Percentiles rank a stretch among this genome's conserved stretches.
These are phyloP conservation scores for Phocoena phocoena DNA, from an alignment of 2,113 vertebrate genomes.

Conservation along the genomic window DNA sequence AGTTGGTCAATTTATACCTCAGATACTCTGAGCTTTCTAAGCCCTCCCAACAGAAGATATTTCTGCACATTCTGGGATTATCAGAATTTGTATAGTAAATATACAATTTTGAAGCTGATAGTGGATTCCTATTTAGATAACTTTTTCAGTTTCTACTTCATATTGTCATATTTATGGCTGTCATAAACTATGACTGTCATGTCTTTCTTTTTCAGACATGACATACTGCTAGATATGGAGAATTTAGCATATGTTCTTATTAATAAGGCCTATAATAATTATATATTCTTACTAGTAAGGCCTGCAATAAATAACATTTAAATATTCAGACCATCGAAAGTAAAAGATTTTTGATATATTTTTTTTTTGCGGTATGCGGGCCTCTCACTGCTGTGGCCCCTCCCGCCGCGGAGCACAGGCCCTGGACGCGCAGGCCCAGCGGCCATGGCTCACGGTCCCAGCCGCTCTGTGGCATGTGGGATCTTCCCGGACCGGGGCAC, in stretches of 20 bases:
- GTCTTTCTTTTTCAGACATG: neutral
- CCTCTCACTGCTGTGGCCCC: no score
- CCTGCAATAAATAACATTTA: conserved; percentile 19
- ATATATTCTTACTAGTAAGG: conserved; percentile 55
- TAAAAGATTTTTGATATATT: conserved; percentile 24
- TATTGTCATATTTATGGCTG: conserved; percentile 48
- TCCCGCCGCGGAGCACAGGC: no score
- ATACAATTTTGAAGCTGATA: neutral
- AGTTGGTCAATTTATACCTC: neutral
- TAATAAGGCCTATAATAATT: conserved; percentile 51
- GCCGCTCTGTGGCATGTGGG: no score
- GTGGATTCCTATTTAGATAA: neutral
- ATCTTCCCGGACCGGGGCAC: no score
- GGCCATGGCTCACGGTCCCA: no score
- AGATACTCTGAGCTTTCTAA: neutral
- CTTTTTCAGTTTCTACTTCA: conserved; percentile 32
- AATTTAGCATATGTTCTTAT: conserved; percentile 65
- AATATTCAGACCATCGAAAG: conserved; percentile 40
- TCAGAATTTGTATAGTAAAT: conserved; percentile 22
- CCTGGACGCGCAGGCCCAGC: no score
- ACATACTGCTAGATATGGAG: conserved; percentile 67
- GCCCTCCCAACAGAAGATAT: neutral
- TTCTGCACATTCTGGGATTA: conserved; percentile 37
- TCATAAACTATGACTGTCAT: conserved; percentile 11
- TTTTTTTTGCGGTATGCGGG: neutral